Base-by-base conservation (phyloP, 1,140 invertebrate species). In the Thaumatotibia leucotreta region DNA sequence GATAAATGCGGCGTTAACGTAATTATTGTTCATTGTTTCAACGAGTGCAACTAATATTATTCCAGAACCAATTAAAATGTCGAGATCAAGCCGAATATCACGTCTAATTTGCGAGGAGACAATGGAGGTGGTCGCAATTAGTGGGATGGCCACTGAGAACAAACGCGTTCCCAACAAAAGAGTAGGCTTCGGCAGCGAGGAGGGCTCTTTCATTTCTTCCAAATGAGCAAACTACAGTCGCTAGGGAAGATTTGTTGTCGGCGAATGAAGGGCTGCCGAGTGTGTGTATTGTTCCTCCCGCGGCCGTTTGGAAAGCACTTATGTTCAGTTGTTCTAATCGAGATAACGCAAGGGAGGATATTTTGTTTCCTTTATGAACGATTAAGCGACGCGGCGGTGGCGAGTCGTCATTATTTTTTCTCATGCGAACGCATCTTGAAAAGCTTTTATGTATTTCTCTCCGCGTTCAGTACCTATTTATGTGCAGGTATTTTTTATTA, bases 151-250 rank as follows among this genome's bases (percentile, higher is more conserved):
- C 84, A 85, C 76, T 84, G 79, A 77, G 86, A 87, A 88, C 84
- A 88, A 88, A 85, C 81, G 86, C 78, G 78, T 73, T 77, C 68
- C 70, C 69, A 81, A 89, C 87, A 89, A 89, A 88, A 86, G 84
- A 79, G 66, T 69, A 75, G 75, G 81, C 77, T 79, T 79, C 78
- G 68, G 70, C 80, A 76, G 68, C 76, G 77, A 76, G 73, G 77
- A 79, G 77, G 77, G 74, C 76, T 81, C 83, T 86, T 88, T 88
- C 87, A 84, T 88, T 88, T 86, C 86, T 88, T 90, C 88, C 88
- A 88, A 90, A 90, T 88, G 88, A 90, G 83, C 86, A 88, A 88
- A 88, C 86, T 86, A 86, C 83, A 85, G 79, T 80, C 75, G 74
- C 79, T 77, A 73, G 82, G 78, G 84, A 86, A 86, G 84, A 87